Percentiles rank a stretch among this genome's conserved stretches.
These are phyloP conservation scores for Galerucella nymphaeae DNA, from an alignment of 2,888 invertebrate genomes.

Conservation along the genomic window DNA sequence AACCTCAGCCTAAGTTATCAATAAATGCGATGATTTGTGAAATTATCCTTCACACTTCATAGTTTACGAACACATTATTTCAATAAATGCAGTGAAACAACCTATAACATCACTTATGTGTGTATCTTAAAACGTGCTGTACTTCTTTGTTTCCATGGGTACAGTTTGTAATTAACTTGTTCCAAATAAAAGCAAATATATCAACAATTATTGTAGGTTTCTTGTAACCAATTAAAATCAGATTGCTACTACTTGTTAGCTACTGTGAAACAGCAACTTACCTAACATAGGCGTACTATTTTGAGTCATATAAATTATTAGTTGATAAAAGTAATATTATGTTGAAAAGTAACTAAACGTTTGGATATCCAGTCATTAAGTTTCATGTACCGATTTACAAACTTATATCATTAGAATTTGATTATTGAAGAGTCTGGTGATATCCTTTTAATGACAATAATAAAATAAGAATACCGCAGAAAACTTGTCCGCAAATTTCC, in stretches of 20 bases:
- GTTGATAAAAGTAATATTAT: no score
- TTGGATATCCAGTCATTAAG: no score
- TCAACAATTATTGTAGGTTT: constrained; percentile 24
- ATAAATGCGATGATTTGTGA: background rate
- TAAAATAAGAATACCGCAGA: no score
- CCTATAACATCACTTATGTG: background rate
- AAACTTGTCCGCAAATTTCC: no score
- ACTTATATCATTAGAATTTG: no score
- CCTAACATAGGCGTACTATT: constrained; percentile 1
- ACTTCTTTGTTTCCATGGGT: constrained; percentile 20
- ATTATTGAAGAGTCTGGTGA: no score
- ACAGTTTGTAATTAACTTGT: constrained; percentile 17
- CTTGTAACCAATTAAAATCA: constrained; percentile 29
- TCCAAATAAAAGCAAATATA: constrained; percentile 23
- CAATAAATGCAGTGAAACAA: background rate
- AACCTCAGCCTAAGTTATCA: no score
- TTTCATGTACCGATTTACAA: no score
- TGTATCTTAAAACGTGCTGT: constrained; percentile 11
- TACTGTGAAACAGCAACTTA: constrained; percentile 24
- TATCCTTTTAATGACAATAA: no score
- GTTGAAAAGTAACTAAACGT: no score
- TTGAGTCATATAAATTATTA: background rate
- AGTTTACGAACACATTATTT: background rate
- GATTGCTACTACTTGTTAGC: constrained; percentile 30
- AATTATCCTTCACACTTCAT: background rate